A percentile compares a stretch with the other conserved stretches of the same genome.
Evolutionary conservation across 2,113 vertebrate species (phyloP).

Genomic region (Terrapene triunguis): DNA sequence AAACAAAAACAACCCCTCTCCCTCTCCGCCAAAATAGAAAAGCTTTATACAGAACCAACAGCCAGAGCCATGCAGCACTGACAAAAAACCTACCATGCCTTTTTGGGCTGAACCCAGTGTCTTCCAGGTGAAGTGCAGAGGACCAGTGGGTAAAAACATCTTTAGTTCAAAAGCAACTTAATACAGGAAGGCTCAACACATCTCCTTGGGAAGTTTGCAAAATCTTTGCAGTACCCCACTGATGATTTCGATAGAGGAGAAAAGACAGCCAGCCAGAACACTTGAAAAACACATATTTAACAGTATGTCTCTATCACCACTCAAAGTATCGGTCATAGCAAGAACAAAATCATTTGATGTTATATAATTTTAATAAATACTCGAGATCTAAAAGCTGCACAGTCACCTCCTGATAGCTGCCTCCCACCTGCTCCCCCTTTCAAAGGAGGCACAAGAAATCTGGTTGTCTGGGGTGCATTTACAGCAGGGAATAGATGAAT

Average conservation of each 20-base stretch:
- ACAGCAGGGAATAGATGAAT: fast-evolving
- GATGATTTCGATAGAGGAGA: not conserved
- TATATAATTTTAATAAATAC: not conserved
- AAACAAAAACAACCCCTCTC: not conserved
- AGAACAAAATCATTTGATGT: not conserved
- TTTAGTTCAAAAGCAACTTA: fast-evolving
- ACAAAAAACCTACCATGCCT: not conserved
- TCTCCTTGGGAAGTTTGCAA: not conserved
- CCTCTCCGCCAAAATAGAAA: not conserved
- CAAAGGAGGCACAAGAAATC: not conserved
- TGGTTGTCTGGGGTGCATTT: fast-evolving
- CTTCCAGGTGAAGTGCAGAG: not conserved
- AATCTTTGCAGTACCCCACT: not conserved
- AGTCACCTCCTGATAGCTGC: not conserved
- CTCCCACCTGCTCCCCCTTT: constrained; percentile 2
- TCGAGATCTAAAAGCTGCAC: not conserved
- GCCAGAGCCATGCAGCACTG: constrained; percentile 15
- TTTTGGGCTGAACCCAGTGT: not conserved
- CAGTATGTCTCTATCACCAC: not conserved
- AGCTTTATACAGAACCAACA: not conserved
- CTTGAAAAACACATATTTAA: not conserved
- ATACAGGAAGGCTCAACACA: not conserved
- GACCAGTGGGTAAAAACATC: not conserved
- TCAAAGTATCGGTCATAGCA: not conserved
- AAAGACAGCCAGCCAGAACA: not conserved